phyloP scores from a whole-genome alignment of 53 echinoderm and acorn worm species.

The Holothuria scabra region DNA sequence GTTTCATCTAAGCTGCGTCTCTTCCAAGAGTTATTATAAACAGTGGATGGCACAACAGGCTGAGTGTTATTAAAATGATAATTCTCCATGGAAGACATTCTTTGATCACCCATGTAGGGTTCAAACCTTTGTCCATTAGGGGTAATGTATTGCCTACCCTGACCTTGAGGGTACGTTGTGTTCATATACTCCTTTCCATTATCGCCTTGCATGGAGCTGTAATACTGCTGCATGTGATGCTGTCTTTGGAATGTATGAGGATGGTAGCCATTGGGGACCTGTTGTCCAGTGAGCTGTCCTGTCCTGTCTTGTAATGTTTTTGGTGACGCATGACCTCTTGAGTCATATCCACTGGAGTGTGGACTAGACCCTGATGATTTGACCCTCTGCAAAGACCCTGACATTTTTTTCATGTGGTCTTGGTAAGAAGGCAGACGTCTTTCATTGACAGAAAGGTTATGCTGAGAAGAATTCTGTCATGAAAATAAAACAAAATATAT shows the following conservation, averaged over 20 bases:
- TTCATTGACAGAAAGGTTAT: constrained; percentile 24
- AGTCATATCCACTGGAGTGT: constrained; percentile 67
- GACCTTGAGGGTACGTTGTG: constrained; percentile 27
- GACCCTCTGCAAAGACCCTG: constrained; percentile 42
- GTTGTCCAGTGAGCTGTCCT: background rate
- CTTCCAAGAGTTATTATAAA: background rate
- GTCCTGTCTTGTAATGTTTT: constrained; percentile 14
- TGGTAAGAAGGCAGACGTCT: constrained; percentile 80
- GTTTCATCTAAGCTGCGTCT: constrained; percentile 28
- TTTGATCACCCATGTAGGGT: background rate
- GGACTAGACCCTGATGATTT: constrained; percentile 60
- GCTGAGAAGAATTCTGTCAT: constrained; percentile 47
- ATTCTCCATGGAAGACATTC: background rate
- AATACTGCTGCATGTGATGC: constrained; percentile 56
- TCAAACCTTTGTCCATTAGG: constrained; percentile 22
- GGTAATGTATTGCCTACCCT: background rate
- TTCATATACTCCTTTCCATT: background rate
- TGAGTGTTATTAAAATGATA: constrained; percentile 2
- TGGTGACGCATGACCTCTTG: constrained; percentile 65
- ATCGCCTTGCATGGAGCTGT: constrained; percentile 24
- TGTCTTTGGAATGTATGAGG: constrained; percentile 35
- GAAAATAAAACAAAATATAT: no score
- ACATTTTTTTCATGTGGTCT: constrained; percentile 84
- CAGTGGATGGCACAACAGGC: background rate
- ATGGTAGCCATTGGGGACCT: background rate